These are phyloP conservation scores for Acanthococcus lagerstroemiae DNA, from an alignment of 2,888 invertebrate genomes.

Conservation along the genomic window DNA sequence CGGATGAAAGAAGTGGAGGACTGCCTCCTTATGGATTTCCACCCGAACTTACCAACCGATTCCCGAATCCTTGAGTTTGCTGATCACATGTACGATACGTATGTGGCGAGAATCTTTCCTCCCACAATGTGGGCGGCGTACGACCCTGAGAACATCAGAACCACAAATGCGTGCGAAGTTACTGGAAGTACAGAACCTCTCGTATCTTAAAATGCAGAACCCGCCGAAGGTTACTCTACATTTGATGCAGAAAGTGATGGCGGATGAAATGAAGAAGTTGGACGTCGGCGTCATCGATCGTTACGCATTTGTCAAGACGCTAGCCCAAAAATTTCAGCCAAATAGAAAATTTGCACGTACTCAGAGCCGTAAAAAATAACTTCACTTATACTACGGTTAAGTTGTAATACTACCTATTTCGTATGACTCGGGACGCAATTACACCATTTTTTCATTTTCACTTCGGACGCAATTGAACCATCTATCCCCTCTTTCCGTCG, in stretches of 20 bases:
- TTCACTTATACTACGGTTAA: not conserved
- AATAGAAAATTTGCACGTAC: not conserved
- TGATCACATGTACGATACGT: not conserved
- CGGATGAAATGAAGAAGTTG: not conserved
- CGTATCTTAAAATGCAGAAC: not conserved
- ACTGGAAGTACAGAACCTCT: not conserved
- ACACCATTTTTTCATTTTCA: too few relatives aligned
- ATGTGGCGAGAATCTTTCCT: not conserved
- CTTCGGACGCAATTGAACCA: too few relatives aligned
- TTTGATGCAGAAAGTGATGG: not conserved
- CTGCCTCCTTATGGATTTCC: too few relatives aligned
- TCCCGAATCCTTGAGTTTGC: too few relatives aligned
- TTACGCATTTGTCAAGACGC: not conserved
- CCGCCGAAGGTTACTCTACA: not conserved
- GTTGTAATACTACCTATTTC: constrained; percentile 27
- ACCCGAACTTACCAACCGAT: too few relatives aligned
- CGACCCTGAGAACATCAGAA: not conserved
- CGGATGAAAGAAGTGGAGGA: not conserved
- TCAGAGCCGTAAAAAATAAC: not conserved
- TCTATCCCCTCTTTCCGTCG: not conserved
- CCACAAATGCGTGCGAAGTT: not conserved
- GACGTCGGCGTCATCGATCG: not conserved
- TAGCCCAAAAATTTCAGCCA: not conserved
- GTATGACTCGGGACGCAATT: constrained; percentile 3
- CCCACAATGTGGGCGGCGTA: not conserved